phyloP scores from a whole-genome alignment of 2,113 vertebrate genomes.

The Podarcis raffonei region DNA sequence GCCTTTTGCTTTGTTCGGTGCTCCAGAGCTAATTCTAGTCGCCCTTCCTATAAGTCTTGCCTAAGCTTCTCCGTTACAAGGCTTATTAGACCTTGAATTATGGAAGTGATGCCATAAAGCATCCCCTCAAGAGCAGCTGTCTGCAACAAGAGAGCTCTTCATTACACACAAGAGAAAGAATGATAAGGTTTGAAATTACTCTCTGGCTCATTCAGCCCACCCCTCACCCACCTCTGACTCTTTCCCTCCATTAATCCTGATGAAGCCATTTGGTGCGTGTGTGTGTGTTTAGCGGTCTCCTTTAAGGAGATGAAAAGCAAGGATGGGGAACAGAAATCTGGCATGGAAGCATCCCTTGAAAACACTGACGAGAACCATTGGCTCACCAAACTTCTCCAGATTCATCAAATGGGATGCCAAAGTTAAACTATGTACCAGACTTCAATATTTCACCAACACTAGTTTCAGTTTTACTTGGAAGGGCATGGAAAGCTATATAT shows the following conservation, averaged over 20 bases:
- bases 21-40: background rate
- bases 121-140: background rate
- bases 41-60: background rate
- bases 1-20: background rate
- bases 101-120: slow-evolving; percentile 27
- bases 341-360: background rate
- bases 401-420: background rate
- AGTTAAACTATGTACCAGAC: background rate
- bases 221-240: background rate
- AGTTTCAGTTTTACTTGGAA: background rate
- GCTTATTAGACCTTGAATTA: slow-evolving; percentile 16
- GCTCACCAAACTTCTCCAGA: background rate
- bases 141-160: background rate
- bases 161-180: background rate
- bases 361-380: background rate
- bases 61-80: slow-evolving; percentile 20
- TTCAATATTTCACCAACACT: background rate
- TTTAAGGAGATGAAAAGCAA: background rate
- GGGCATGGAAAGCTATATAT: background rate
- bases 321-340: background rate
- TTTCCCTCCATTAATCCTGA: background rate
- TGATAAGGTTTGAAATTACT: slow-evolving; percentile 21
- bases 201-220: slow-evolving; percentile 11
- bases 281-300: background rate
- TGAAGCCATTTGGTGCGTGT: background rate